Evolutionary conservation across 1,140 invertebrate genomes (phyloP).

Genomic region (Aphelinus atriplicis): DNA sequence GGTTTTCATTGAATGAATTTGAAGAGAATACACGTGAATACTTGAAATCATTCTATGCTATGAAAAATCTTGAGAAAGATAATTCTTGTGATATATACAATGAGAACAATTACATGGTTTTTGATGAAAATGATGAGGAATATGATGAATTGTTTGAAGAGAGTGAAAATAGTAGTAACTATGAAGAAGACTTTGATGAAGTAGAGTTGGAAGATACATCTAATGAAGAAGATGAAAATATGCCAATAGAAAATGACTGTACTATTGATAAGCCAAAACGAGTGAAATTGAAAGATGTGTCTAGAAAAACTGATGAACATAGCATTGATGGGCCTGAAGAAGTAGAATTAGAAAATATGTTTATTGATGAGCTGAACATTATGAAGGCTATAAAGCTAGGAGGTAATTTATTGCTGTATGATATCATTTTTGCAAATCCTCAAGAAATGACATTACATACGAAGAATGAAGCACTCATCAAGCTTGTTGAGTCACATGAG

Average conservation of each 20-base stretch:
- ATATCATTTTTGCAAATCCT: conserved; percentile 7
- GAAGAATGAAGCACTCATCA: conserved; percentile 18
- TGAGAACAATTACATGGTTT: neutral
- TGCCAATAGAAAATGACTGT: too few relatives aligned
- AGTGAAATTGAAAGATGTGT: too few relatives aligned
- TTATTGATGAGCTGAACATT: neutral
- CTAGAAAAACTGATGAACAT: too few relatives aligned
- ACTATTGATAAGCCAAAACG: too few relatives aligned
- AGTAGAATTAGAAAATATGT: too few relatives aligned
- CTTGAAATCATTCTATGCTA: neutral
- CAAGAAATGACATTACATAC: conserved; percentile 29
- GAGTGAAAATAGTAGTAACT: too few relatives aligned
- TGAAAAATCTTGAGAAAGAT: neutral
- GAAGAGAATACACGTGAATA: neutral
- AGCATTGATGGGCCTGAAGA: too few relatives aligned
- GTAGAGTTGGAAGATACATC: too few relatives aligned
- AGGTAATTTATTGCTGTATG: conserved; percentile 3
- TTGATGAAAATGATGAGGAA: too few relatives aligned
- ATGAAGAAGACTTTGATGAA: too few relatives aligned
- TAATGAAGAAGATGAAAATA: too few relatives aligned
- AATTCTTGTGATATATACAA: neutral
- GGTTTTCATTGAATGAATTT: conserved; percentile 19
- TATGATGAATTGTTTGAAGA: too few relatives aligned
- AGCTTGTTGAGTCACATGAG: conserved; percentile 6
- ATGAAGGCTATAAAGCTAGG: conserved; percentile 17